These are phyloP conservation scores for Camponotus floridanus DNA, from an alignment of 1,140 invertebrate genomes.

Conservation along the genomic window DNA sequence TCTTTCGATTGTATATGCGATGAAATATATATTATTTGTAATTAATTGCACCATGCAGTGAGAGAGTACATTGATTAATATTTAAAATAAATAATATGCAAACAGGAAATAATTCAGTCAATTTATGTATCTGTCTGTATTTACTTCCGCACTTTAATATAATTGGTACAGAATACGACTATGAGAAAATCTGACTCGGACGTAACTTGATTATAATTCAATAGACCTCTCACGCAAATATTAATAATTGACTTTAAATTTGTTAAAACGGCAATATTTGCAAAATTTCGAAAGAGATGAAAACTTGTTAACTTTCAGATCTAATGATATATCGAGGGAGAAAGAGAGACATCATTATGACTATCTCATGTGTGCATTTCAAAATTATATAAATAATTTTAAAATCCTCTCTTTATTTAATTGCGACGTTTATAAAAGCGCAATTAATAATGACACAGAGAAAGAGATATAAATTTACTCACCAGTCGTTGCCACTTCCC, in stretches of 20 bases:
- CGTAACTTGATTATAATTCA: constrained; percentile 13
- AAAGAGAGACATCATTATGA: neutral
- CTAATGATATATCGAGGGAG: neutral
- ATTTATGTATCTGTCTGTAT: constrained; percentile 38
- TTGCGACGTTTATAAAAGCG: constrained; percentile 13
- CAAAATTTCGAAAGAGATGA: neutral
- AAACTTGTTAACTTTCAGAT: neutral
- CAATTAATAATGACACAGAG: neutral
- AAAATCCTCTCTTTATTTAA: constrained; percentile 15
- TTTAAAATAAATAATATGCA: constrained; percentile 41
- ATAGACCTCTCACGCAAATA: constrained; percentile 28
- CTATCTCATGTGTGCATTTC: neutral
- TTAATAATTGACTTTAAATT: constrained; percentile 19
- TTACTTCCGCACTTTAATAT: constrained; percentile 31
- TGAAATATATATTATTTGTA: constrained; percentile 17
- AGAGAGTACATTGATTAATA: constrained; percentile 48
- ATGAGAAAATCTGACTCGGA: neutral
- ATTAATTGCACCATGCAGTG: constrained; percentile 32
- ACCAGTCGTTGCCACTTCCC: neutral
- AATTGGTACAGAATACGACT: neutral
- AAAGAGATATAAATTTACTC: constrained; percentile 27
- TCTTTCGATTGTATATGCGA: constrained; percentile 1
- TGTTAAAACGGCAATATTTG: neutral
- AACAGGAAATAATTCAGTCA: constrained; percentile 41
- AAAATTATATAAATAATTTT: constrained; percentile 18